Evolutionary conservation across 2,113 vertebrate genomes (phyloP).

Genomic region (Engraulis encrasicolus): DNA sequence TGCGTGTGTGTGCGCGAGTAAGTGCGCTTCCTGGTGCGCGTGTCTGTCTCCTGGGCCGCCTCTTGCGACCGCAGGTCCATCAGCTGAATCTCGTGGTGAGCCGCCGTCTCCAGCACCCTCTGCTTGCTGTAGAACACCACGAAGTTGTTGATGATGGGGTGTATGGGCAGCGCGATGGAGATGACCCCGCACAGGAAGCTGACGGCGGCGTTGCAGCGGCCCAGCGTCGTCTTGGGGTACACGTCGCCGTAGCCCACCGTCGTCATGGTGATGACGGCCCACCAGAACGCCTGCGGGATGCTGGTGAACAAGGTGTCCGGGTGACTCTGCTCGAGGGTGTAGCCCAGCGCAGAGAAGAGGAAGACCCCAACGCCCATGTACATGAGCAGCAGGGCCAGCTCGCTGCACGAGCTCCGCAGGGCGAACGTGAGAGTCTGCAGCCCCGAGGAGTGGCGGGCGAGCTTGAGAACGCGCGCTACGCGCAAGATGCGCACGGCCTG

Average conservation of each 20-base stretch:
- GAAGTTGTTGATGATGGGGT: constrained; percentile 99
- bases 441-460: constrained; percentile 93
- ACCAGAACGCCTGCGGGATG: constrained; percentile 98
- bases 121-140: constrained; percentile 97
- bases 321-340: constrained; percentile 96
- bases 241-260: constrained; percentile 97
- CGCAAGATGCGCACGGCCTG: constrained; percentile 97
- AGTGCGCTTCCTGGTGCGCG: not conserved
- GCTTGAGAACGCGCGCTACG: constrained; percentile 93
- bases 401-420: constrained; percentile 93
- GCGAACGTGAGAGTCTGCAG: constrained; percentile 96
- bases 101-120: constrained; percentile 92
- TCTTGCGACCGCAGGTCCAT: constrained; percentile 86
- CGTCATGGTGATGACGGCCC: constrained; percentile 99
- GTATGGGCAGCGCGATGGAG: constrained; percentile 94
- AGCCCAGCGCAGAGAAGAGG: constrained; percentile 94
- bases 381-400: constrained; percentile 94
- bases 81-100: constrained; percentile 92
- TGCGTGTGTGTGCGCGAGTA: constrained; percentile 13
- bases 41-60: constrained; percentile 20
- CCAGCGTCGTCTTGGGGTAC: constrained; percentile 95
- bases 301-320: constrained; percentile 96
- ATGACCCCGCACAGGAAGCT: constrained; percentile 98
- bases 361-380: constrained; percentile 97
- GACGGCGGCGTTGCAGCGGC: constrained; percentile 93